Conservation (phyloP, 2,888 invertebrate genomes). For the Pogonocherus hispidulus region DNA sequence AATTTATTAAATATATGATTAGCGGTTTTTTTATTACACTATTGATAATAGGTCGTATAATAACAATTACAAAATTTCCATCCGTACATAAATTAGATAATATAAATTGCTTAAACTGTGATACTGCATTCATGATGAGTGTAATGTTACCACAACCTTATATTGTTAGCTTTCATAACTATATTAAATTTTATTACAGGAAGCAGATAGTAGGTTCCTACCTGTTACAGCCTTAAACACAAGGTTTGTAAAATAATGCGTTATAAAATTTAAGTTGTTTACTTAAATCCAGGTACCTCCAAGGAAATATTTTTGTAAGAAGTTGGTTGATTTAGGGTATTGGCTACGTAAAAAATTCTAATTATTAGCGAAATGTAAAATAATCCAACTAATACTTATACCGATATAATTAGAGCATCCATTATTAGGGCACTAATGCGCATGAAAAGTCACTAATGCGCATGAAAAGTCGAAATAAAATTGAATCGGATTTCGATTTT, state of each 20-base stretch:
- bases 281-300: too few species aligned
- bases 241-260: constrained; percentile 12
- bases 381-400: too few species aligned
- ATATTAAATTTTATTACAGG: constrained; percentile 47
- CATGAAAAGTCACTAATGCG: too few species aligned
- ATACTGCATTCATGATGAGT: constrained; percentile 45
- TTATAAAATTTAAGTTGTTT: not conserved
- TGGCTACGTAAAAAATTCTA: too few species aligned
- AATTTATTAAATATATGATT: constrained; percentile 2
- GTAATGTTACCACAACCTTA: constrained; percentile 37
- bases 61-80: constrained; percentile 25
- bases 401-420: too few species aligned
- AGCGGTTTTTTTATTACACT: constrained; percentile 14
- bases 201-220: constrained; percentile 39
- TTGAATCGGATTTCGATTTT: too few species aligned
- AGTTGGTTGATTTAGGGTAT: too few species aligned
- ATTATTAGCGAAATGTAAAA: too few species aligned
- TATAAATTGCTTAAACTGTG: constrained; percentile 33
- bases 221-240: constrained; percentile 21
- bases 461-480: too few species aligned
- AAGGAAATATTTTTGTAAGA: too few species aligned
- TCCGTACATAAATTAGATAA: constrained; percentile 28
- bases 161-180: constrained; percentile 42
- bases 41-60: constrained; percentile 35
- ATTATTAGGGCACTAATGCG: too few species aligned